Evolutionary conservation across 1,140 invertebrate genomes (phyloP).

Genomic region (Zaprionus vittiger): DNA sequence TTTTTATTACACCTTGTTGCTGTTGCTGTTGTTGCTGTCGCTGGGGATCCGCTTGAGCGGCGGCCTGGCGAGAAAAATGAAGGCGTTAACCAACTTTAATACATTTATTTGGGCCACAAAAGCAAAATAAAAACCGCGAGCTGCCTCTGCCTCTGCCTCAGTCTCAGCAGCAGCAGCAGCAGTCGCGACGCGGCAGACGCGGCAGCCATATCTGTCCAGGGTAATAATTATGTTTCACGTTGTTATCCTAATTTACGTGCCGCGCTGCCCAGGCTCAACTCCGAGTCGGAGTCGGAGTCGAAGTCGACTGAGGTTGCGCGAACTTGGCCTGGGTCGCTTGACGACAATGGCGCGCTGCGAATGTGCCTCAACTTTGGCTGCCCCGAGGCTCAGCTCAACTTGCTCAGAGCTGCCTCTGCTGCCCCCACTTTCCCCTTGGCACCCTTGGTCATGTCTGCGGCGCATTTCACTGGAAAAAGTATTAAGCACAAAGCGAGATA

Average conservation of each 20-base stretch:
- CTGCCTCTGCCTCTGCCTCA: not conserved
- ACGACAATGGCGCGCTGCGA: not conserved
- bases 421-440: slow-evolving; percentile 23
- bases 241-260: slow-evolving; percentile 83
- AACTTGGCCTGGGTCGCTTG: not conserved
- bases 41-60: slow-evolving; percentile 5
- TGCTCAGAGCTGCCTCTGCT: slow-evolving; percentile 18
- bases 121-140: slow-evolving; percentile 34
- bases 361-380: slow-evolving; percentile 29
- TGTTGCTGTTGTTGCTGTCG: not conserved
- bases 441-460: slow-evolving; percentile 33
- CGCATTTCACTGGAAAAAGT: slow-evolving; percentile 80
- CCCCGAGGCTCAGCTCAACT: slow-evolving; percentile 45
- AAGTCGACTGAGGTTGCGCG: not conserved
- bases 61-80: slow-evolving; percentile 52
- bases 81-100: slow-evolving; percentile 83
- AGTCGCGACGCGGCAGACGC: slow-evolving; percentile 14
- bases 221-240: slow-evolving; percentile 83
- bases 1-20: slow-evolving; percentile 75
- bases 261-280: slow-evolving; percentile 30
- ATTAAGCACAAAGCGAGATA: slow-evolving; percentile 82
- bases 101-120: slow-evolving; percentile 83
- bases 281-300: not conserved
- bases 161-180: slow-evolving; percentile 3
- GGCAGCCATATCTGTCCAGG: slow-evolving; percentile 77